Evolutionary conservation across 2,888 invertebrate species (phyloP).

Genomic region (Dynastes grantii): DNA sequence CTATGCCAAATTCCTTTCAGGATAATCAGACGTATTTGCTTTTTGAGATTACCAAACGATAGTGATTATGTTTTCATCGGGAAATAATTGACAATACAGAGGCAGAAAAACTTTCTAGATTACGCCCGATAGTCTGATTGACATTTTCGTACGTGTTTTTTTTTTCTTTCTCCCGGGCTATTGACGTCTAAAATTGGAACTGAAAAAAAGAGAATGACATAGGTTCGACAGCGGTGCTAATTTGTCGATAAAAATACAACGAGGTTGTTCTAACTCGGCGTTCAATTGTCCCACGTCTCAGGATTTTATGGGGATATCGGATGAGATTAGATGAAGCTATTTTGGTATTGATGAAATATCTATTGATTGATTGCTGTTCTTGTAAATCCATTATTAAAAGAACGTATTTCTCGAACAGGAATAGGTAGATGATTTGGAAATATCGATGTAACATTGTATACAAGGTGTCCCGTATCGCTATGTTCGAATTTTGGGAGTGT

Average conservation of each 20-base stretch:
- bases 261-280: neutral
- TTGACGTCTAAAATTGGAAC: neutral
- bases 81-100: neutral
- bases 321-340: no score
- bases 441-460: no score
- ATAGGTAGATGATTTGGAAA: no score
- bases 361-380: no score
- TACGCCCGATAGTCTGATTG: neutral
- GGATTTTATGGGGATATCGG: neutral
- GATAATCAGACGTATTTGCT: neutral
- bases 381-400: no score
- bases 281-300: neutral
- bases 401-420: no score
- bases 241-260: slow-evolving; percentile 9
- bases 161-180: slow-evolving; percentile 6
- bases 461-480: no score
- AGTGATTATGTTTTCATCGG: neutral
- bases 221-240: slow-evolving; percentile 8
- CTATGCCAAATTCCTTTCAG: neutral
- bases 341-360: no score
- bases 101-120: neutral
- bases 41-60: neutral
- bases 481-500: no score
- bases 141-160: slow-evolving; percentile 5
- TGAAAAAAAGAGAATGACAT: slow-evolving; percentile 5